Percentiles rank a stretch among this genome's conserved stretches.
phyloP scores from a whole-genome alignment of 1,140 invertebrate species.

The Sycophaga agraensis region DNA sequence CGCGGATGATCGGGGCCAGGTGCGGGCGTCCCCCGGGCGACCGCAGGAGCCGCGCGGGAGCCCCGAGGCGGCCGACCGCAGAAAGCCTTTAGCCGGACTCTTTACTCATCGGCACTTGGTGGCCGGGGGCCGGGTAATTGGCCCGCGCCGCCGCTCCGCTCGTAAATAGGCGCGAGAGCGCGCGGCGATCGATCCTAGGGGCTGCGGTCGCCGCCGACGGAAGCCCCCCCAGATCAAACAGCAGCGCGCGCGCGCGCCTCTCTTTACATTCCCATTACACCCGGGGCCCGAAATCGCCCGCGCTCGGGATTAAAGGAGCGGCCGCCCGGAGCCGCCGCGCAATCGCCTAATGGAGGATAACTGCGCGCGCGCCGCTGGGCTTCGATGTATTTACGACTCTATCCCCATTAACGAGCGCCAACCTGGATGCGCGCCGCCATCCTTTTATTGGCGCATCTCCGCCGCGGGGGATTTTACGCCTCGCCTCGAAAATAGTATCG shows the following conservation, averaged over 20 bases:
- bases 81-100: slow-evolving; percentile 16
- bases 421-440: neutral
- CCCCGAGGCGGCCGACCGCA: slow-evolving; percentile 11
- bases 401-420: slow-evolving; percentile 14
- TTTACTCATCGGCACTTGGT: slow-evolving; percentile 23
- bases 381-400: slow-evolving; percentile 21
- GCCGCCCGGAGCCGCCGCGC: neutral
- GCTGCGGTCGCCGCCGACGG: neutral
- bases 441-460: slow-evolving; percentile 13
- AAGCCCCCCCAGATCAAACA: slow-evolving; percentile 5
- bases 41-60: no score
- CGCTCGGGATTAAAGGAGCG: slow-evolving; percentile 11
- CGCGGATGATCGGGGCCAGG: no score
- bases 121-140: slow-evolving; percentile 1
- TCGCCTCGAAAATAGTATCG: neutral
- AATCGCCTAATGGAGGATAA: neutral
- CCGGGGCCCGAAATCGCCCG: neutral
- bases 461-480: slow-evolving; percentile 2
- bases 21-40: no score
- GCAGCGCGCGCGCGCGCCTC: neutral
- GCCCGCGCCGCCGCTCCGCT: neutral
- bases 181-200: neutral
- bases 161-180: slow-evolving; percentile 7
- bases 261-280: neutral
- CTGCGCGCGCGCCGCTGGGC: neutral